These are phyloP conservation scores for Merodon equestris DNA, from an alignment of 2,888 invertebrate species.

Conservation along the genomic window DNA sequence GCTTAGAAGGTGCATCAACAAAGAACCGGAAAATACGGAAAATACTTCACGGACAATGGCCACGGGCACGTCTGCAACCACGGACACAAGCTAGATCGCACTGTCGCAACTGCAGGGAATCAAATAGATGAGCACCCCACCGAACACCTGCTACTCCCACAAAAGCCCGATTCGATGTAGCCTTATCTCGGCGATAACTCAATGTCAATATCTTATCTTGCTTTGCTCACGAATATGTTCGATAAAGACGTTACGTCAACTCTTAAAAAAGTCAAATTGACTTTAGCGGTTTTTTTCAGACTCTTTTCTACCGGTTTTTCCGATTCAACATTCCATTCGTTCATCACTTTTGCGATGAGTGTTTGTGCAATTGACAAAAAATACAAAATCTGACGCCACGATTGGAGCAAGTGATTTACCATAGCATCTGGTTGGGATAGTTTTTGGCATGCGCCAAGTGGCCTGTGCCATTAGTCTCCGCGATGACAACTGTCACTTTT, in stretches of 20 bases:
- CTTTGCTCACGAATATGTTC: slow-evolving; percentile 8
- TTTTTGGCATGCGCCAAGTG: too few relatives aligned
- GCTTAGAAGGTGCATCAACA: slow-evolving; percentile 17
- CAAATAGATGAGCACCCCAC: too few relatives aligned
- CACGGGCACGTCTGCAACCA: background rate
- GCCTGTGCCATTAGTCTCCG: too few relatives aligned
- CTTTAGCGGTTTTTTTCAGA: background rate
- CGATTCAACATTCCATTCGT: slow-evolving; percentile 27
- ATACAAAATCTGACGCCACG: background rate
- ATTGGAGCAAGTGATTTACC: too few relatives aligned
- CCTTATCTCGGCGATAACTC: slow-evolving; percentile 29
- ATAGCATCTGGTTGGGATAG: too few relatives aligned
- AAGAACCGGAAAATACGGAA: slow-evolving; percentile 29
- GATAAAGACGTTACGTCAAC: slow-evolving; percentile 45
- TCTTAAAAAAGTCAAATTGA: slow-evolving; percentile 9
- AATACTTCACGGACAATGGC: slow-evolving; percentile 16
- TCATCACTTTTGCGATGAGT: slow-evolving; percentile 14
- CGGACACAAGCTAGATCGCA: too few relatives aligned
- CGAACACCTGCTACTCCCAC: too few relatives aligned
- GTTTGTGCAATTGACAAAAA: slow-evolving; percentile 13
- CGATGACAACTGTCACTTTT: too few relatives aligned
- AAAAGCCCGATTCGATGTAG: background rate
- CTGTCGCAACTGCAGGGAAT: too few relatives aligned
- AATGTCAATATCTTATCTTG: slow-evolving; percentile 51
- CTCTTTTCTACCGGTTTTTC: too few relatives aligned